phyloP scores from a whole-genome alignment of 1,140 invertebrate genomes.

The Cotesia glomerata region DNA sequence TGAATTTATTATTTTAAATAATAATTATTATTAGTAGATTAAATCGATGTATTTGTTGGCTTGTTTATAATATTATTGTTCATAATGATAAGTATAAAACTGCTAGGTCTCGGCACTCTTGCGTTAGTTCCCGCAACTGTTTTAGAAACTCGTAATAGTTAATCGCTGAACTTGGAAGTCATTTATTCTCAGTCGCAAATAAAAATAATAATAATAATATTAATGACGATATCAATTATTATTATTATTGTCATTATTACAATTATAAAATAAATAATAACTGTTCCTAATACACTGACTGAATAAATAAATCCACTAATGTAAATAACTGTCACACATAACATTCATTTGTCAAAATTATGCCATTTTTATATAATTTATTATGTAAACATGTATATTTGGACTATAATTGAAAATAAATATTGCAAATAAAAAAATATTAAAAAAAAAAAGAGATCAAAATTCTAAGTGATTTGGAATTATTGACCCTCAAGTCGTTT shows the following conservation, averaged over 20 bases:
- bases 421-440: conserved; percentile 49
- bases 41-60: background rate
- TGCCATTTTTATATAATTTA: conserved; percentile 61
- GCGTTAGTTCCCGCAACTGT: conserved; percentile 58
- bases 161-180: conserved; percentile 46
- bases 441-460: conserved; percentile 44
- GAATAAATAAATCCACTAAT: conserved; percentile 48
- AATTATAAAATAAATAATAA: conserved; percentile 22
- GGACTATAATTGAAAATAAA: conserved; percentile 61
- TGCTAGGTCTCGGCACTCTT: conserved; percentile 39
- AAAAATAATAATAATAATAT: conserved; percentile 4
- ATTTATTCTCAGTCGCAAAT: conserved; percentile 43
- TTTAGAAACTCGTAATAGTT: conserved; percentile 52
- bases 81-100: background rate
- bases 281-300: conserved; percentile 43
- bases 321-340: conserved; percentile 57
- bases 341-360: conserved; percentile 57
- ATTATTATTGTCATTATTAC: background rate
- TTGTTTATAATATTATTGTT: background rate
- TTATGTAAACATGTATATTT: conserved; percentile 63
- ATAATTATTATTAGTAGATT: background rate
- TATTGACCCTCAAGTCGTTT: conserved; percentile 57
- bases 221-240: background rate
- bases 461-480: conserved; percentile 55
- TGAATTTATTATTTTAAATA: background rate